These are phyloP conservation scores for Microchirus variegatus DNA, from an alignment of 2,797 vertebrate species.

Conservation along the genomic window DNA sequence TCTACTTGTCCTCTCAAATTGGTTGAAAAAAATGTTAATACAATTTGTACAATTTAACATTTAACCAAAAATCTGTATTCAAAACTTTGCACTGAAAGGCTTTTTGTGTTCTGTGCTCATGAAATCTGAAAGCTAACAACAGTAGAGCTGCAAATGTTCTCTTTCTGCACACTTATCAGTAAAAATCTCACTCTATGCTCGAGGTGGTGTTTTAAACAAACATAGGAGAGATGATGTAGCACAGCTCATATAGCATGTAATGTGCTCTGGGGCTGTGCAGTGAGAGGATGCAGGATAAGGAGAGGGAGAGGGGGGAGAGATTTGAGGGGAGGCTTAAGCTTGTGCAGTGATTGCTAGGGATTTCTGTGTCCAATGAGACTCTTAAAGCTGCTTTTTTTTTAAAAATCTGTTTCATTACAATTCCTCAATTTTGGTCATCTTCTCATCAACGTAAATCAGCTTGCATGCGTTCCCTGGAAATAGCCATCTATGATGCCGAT, in stretches of 20 bases:
- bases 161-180: neutral
- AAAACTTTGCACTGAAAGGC: neutral
- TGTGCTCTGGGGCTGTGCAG: conserved; percentile 14
- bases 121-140: neutral
- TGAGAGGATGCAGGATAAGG: conserved; percentile 37
- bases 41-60: too few relatives aligned
- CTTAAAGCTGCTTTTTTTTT: conserved; percentile 73
- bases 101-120: conserved; percentile 1
- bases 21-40: too few relatives aligned
- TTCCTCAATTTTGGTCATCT: conserved; percentile 53
- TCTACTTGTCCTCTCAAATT: too few relatives aligned
- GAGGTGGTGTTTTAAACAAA: conserved; percentile 22
- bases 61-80: neutral
- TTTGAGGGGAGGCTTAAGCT: conserved; percentile 51
- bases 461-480: conserved; percentile 45
- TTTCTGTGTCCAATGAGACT: conserved; percentile 64
- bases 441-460: conserved; percentile 68
- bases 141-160: neutral
- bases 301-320: conserved; percentile 17
- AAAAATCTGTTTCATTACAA: conserved; percentile 66
- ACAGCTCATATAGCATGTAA: conserved; percentile 31
- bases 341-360: conserved; percentile 64
- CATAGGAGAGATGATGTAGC: conserved; percentile 27
- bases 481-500: conserved; percentile 45
- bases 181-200: conserved; percentile 4